Evolutionary conservation across 1,140 invertebrate genomes (phyloP), one percentile per base, ranked within the genome.

Genomic region (Pinna nobilis): DNA sequence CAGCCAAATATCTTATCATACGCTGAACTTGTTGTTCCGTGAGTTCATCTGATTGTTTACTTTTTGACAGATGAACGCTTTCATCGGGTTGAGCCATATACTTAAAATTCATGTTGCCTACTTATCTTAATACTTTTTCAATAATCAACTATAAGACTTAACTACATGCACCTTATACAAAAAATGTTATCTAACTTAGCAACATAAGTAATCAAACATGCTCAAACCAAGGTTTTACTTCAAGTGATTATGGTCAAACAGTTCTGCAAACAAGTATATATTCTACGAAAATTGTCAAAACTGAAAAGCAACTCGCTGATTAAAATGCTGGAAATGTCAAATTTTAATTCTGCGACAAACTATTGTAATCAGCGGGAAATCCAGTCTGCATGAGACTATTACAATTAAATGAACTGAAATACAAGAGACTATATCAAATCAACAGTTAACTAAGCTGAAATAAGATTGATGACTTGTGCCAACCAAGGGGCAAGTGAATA

Each of bases 31-130:
- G 53, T 15, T 57, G 25, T 32, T 57, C 28, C 32, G 18, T 30
- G 9, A 57, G 53, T 30, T 11, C 30, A 15, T 15, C n/a, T n/a
- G n/a, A n/a, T 57, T 13, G 32, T 33, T 57, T 57, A 28, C 13
- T 32, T 32, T 32, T 55, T 55, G 28, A 32, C 51, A 57, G 35
- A 32, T 57, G 53, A 18, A 30, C 53, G 35, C 53, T 57, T 32
- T 57, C 18, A 30, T 57, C 53, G 18, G 53, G 18, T 57, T n/a
- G n/a, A n/a, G n/a, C n/a, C n/a, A n/a, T n/a, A n/a, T n/a, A n/a
- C n/a, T n/a, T n/a, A n/a, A 33, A 11, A 15, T 20, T 32, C 15
- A 32, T 32, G 18, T 30, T 57, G 30, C 53, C 35, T 32, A 32
- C 18, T 18, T 32, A 57, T 30, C 1, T 57, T 18, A 33, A 11